These are phyloP conservation scores for Akabosia matsudoensis DNA, from an alignment of 1,140 invertebrate genomes.

Conservation along the genomic window DNA sequence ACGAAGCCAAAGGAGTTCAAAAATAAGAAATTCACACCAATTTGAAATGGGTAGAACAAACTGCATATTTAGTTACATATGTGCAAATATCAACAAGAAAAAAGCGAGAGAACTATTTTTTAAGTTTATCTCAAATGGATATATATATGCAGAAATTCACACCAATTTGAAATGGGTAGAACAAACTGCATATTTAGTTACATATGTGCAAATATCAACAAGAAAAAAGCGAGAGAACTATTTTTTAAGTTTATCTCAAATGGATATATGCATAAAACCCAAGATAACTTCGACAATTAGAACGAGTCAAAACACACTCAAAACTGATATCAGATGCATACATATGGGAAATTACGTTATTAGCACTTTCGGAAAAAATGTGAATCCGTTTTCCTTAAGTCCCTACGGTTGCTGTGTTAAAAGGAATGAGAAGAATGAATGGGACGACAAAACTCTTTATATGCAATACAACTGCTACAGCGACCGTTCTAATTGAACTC, in stretches of 20 bases:
- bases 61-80: too few species aligned
- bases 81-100: too few species aligned
- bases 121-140: not conserved
- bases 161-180: not conserved
- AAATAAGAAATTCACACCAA: slow-evolving; percentile 20
- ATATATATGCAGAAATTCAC: slow-evolving; percentile 19
- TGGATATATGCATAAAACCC: not conserved
- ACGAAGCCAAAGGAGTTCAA: not conserved
- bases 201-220: too few species aligned
- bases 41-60: too few species aligned
- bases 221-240: not conserved
- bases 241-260: not conserved
- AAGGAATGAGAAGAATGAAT: too few species aligned
- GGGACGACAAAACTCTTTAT: too few species aligned
- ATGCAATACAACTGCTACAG: too few species aligned
- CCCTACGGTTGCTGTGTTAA: too few species aligned
- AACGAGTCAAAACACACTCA: not conserved
- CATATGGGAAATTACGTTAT: not conserved
- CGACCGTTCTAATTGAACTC: too few species aligned
- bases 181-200: too few species aligned
- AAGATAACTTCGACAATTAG: not conserved
- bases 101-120: not conserved
- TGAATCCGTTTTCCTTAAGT: too few species aligned
- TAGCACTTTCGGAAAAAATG: not conserved
- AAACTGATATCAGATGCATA: not conserved